Conservation (phyloP, 2,113 vertebrate genomes). For the Oceanites oceanicus region DNA sequence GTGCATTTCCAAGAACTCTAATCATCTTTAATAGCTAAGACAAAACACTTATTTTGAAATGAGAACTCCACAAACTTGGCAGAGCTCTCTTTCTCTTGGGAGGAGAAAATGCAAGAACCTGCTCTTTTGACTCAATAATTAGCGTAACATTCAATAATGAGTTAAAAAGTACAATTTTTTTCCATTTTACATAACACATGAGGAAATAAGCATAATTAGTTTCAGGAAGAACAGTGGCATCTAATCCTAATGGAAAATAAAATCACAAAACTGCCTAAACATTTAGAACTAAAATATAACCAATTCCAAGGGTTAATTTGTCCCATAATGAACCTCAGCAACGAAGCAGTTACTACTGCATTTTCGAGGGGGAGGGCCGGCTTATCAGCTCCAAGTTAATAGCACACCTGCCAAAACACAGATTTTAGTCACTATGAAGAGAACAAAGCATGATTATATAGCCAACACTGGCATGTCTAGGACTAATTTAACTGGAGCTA, state of each 20-base stretch:
- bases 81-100: background rate
- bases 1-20: background rate
- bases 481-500: constrained; percentile 21
- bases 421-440: constrained; percentile 53
- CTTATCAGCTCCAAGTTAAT: constrained; percentile 69
- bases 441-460: constrained; percentile 69
- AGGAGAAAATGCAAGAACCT: background rate
- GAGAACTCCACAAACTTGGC: background rate
- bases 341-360: constrained; percentile 23
- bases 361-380: background rate
- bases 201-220: background rate
- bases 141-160: background rate
- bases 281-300: background rate
- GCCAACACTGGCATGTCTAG: constrained; percentile 35
- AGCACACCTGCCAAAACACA: constrained; percentile 67
- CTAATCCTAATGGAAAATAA: background rate
- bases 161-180: background rate
- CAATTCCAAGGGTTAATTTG: background rate
- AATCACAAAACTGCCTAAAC: background rate
- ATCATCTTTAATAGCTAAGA: background rate
- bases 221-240: background rate
- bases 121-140: background rate
- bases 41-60: background rate
- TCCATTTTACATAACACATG: background rate
- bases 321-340: background rate